Conservation (phyloP, 2,113 vertebrate species). For the Drymodes brunneopygia region DNA sequence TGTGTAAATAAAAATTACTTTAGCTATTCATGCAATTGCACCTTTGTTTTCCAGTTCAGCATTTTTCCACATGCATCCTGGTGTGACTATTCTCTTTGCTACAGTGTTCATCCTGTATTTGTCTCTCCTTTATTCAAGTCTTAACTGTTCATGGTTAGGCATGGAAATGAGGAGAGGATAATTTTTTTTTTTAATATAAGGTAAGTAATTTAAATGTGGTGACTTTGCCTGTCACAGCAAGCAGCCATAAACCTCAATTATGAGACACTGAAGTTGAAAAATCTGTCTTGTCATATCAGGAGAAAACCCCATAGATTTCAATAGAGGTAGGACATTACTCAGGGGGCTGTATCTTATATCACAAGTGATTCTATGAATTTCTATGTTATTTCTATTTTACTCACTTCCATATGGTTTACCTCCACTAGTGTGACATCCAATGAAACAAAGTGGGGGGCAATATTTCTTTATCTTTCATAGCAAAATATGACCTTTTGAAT, state of each 20-base stretch:
- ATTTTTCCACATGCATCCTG: not conserved
- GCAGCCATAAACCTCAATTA: not conserved
- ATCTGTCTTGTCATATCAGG: not conserved
- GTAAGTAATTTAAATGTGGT: not conserved
- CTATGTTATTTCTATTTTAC: not conserved
- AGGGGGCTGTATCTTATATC: not conserved
- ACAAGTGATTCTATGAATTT: not conserved
- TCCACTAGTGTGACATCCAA: not conserved
- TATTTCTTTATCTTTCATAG: not conserved
- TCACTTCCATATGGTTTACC: not conserved
- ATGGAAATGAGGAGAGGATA: not conserved
- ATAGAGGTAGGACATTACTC: not conserved
- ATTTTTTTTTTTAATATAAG: not conserved
- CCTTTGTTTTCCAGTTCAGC: not conserved
- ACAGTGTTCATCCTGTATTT: not conserved
- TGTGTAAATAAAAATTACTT: not conserved
- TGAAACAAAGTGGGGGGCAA: not conserved
- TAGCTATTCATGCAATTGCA: not conserved
- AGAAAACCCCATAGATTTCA: not conserved
- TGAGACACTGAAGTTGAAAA: not conserved
- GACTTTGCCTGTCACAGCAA: not conserved
- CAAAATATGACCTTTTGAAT: not conserved
- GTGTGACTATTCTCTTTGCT: not conserved
- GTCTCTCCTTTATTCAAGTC: not conserved
- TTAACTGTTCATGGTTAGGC: not conserved